Conservation (phyloP, 2,888 invertebrate species). For the Andrena chrysosceles region DNA sequence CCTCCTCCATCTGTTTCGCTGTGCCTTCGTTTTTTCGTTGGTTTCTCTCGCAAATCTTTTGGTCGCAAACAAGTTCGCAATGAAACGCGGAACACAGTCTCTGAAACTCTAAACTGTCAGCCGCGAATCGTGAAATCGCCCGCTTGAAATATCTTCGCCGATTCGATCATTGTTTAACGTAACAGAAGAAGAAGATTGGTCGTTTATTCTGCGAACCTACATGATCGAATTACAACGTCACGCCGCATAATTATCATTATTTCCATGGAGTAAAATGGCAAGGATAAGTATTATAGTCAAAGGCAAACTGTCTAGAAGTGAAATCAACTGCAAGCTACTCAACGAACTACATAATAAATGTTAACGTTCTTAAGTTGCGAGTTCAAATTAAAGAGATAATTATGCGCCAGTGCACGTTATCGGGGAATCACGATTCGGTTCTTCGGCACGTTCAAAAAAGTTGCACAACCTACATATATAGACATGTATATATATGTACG, state of each 20-base stretch:
- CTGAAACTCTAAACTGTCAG: neutral
- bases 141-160: neutral
- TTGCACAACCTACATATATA: conserved; percentile 81
- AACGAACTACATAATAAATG: too few species aligned
- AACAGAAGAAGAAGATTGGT: conserved; percentile 24
- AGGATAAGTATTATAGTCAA: too few species aligned
- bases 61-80: conserved; percentile 10
- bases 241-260: conserved; percentile 7
- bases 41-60: neutral
- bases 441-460: conserved; percentile 61
- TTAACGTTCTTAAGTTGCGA: too few species aligned
- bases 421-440: conserved; percentile 15
- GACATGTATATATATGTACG: conserved; percentile 76
- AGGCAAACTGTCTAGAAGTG: too few species aligned
- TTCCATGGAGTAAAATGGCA: neutral
- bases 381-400: neutral
- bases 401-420: neutral
- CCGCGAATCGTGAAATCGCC: conserved; percentile 40
- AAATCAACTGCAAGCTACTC: too few species aligned
- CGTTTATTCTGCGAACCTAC: conserved; percentile 7
- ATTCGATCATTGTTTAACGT: conserved; percentile 12
- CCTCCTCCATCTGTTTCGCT: neutral
- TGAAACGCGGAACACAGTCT: conserved; percentile 16
- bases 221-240: neutral
- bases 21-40: neutral